Percentiles rank a stretch among this genome's conserved stretches.
Conservation (phyloP, 2,113 vertebrate species). For the Heteronetta atricapilla region DNA sequence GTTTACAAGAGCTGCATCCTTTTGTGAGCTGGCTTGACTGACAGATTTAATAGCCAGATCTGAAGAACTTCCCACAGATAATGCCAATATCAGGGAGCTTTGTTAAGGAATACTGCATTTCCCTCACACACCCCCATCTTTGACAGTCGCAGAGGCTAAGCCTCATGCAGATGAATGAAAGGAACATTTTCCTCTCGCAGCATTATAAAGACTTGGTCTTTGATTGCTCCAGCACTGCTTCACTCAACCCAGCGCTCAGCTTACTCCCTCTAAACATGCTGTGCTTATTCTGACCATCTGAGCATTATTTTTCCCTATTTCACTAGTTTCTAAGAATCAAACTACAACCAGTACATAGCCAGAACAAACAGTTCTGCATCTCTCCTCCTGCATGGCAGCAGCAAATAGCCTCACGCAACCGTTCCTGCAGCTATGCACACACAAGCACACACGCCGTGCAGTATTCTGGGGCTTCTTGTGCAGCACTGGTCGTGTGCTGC, state of each 20-base stretch:
- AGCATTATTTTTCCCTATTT: not conserved
- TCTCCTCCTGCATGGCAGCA: not conserved
- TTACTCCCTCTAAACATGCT: not conserved
- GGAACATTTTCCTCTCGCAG: not conserved
- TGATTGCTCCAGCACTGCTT: not conserved
- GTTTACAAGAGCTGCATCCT: not conserved
- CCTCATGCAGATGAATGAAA: not conserved
- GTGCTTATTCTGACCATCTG: not conserved
- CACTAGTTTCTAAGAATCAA: not conserved
- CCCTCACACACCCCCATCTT: not conserved
- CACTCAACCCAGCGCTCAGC: not conserved
- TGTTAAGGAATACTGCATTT: not conserved
- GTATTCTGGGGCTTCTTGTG: not conserved
- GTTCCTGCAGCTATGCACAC: not conserved
- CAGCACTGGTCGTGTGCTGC: too few relatives aligned
- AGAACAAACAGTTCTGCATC: not conserved
- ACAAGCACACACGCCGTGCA: not conserved
- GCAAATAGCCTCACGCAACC: not conserved
- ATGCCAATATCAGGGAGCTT: not conserved
- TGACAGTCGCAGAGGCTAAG: not conserved
- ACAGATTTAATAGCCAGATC: constrained; percentile 7
- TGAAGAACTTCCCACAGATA: constrained; percentile 17
- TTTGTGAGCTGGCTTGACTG: not conserved
- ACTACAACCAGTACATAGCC: not conserved
- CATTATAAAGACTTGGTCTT: not conserved